A percentile compares a stretch with the other conserved stretches of the same genome.
Evolutionary conservation across 1,140 invertebrate species (phyloP).

Genomic region (Magallana angulata): DNA sequence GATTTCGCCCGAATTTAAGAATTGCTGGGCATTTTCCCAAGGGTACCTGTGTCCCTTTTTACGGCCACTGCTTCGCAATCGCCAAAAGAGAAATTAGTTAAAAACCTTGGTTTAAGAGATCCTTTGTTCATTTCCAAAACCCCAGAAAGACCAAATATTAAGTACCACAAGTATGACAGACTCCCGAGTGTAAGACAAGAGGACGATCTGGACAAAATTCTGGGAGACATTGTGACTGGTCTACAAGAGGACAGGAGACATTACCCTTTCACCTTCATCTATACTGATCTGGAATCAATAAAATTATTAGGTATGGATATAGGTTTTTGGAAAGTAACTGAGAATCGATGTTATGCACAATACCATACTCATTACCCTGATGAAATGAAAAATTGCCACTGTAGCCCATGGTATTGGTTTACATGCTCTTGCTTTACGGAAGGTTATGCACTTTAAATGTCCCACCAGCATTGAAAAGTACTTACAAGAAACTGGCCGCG

Average conservation of each 20-base stretch:
- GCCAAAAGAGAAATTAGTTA: not conserved
- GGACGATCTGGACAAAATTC: slow-evolving; percentile 31
- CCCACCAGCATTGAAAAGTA: too few species aligned
- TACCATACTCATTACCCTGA: too few species aligned
- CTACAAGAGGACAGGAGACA: slow-evolving; percentile 34
- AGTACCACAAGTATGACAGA: not conserved
- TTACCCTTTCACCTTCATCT: slow-evolving; percentile 55
- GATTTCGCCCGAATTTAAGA: not conserved
- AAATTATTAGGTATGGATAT: slow-evolving; percentile 63
- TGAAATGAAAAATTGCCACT: slow-evolving; percentile 61
- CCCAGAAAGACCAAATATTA: slow-evolving; percentile 16
- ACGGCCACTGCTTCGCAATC: not conserved
- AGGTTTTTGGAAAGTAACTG: slow-evolving; percentile 47
- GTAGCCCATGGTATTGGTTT: slow-evolving; percentile 61
- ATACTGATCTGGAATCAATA: slow-evolving; percentile 56
- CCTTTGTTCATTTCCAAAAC: not conserved
- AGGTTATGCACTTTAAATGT: slow-evolving; percentile 57
- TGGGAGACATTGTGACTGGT: slow-evolving; percentile 45
- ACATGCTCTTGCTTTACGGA: slow-evolving; percentile 52
- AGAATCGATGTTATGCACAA: slow-evolving; percentile 60
- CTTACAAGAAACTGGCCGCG: slow-evolving; percentile 54
- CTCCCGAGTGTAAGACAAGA: not conserved
- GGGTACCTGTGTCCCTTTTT: slow-evolving; percentile 9
- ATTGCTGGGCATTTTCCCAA: slow-evolving; percentile 18
- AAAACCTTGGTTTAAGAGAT: slow-evolving; percentile 13